Percentiles rank a stretch among this genome's conserved stretches.
These are phyloP conservation scores for Drosophila quadrilineata DNA, from an alignment of 1,140 invertebrate genomes.

Conservation along the genomic window DNA sequence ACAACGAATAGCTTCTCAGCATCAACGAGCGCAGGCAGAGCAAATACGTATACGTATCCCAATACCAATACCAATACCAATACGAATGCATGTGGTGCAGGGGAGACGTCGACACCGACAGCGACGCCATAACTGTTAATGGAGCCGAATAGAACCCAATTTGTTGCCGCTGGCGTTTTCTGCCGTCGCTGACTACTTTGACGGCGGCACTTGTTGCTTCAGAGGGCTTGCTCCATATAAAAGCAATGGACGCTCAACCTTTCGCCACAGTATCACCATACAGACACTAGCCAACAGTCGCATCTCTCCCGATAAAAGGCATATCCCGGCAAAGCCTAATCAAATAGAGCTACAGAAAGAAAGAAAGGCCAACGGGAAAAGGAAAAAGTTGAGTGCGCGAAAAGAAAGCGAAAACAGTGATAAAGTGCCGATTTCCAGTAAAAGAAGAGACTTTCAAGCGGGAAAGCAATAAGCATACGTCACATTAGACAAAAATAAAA, in stretches of 20 bases:
- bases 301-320: conserved; percentile 36
- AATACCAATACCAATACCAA: conserved; percentile 5
- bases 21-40: not conserved
- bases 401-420: too few species aligned
- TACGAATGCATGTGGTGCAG: not conserved
- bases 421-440: too few species aligned
- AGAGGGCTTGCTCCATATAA: conserved; percentile 65
- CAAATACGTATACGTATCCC: not conserved
- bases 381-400: too few species aligned
- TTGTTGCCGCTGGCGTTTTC: conserved; percentile 38
- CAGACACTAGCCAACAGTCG: conserved; percentile 53
- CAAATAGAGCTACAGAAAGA: not conserved
- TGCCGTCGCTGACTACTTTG: too few species aligned
- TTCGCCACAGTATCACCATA: conserved; percentile 59
- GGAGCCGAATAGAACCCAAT: conserved; percentile 53
- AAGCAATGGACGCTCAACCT: conserved; percentile 70
- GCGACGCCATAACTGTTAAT: conserved; percentile 68
- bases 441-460: too few species aligned
- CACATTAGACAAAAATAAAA: too few species aligned
- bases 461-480: too few species aligned
- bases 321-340: not conserved
- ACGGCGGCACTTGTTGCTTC: conserved; percentile 62
- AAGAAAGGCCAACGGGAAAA: too few species aligned
- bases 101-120: not conserved
- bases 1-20: conserved; percentile 1